A percentile compares a stretch with the other conserved stretches of the same genome.
These are phyloP conservation scores for Metellina segmentata DNA, from an alignment of 2,888 invertebrate genomes.

Conservation along the genomic window DNA sequence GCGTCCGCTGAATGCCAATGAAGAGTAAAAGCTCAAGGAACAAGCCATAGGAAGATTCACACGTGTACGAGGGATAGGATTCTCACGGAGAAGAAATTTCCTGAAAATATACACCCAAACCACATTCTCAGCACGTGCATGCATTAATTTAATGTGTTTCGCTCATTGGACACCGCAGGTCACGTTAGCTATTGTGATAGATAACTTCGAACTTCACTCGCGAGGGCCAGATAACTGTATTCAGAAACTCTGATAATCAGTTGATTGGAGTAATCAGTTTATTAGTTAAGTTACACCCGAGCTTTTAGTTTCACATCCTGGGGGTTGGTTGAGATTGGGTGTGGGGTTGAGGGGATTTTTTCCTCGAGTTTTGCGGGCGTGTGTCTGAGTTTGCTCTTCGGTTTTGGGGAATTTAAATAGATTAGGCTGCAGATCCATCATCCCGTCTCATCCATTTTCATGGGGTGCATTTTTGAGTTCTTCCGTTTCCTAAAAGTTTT, in stretches of 20 bases:
- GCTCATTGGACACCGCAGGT: slow-evolving; percentile 23
- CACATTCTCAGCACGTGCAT: slow-evolving; percentile 31
- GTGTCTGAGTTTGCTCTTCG: too few species aligned
- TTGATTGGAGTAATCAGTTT: slow-evolving; percentile 52
- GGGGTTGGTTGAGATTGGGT: background rate
- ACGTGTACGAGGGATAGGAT: background rate
- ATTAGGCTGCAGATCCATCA: background rate
- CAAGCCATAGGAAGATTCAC: background rate
- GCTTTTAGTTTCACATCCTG: background rate
- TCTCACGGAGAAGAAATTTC: background rate
- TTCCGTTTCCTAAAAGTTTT: background rate
- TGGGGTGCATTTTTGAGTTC: background rate
- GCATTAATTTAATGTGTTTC: slow-evolving; percentile 56
- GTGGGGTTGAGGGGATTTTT: background rate
- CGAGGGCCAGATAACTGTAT: background rate
- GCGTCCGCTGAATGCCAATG: background rate
- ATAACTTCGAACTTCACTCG: slow-evolving; percentile 32
- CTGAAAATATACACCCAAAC: slow-evolving; percentile 2
- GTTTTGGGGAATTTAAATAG: background rate
- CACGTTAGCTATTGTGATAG: slow-evolving; percentile 41
- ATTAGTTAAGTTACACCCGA: background rate
- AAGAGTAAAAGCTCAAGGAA: background rate
- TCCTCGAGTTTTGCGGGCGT: background rate
- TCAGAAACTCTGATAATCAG: slow-evolving; percentile 40
- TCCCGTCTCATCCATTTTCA: background rate